Conservation (phyloP, 2,797 vertebrate species). For the Poeciliopsis presidionis region DNA sequence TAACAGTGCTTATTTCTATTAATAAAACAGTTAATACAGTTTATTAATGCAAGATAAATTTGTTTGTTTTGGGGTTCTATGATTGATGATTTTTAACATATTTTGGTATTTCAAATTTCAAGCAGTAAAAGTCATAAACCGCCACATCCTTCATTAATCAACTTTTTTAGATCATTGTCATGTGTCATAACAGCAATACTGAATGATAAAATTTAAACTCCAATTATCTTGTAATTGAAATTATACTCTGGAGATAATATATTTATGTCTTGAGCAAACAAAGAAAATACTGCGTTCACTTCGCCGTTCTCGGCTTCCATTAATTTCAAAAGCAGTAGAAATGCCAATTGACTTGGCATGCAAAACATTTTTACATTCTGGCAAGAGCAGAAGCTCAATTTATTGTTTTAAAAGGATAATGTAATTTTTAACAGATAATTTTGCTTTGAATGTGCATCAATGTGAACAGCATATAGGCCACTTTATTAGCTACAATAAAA, state of each 20-base stretch:
- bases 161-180: not conserved
- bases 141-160: not conserved
- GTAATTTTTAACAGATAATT: constrained; percentile 57
- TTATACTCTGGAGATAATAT: not conserved
- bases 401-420: constrained; percentile 85
- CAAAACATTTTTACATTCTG: constrained; percentile 88
- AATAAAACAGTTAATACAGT: not conserved
- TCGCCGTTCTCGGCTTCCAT: not conserved
- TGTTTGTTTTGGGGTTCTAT: not conserved
- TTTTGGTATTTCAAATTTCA: not conserved
- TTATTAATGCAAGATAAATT: not conserved
- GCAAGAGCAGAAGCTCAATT: constrained; percentile 84
- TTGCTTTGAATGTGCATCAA: constrained; percentile 25
- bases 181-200: not conserved
- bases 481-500: not conserved
- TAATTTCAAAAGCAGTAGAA: constrained; percentile 79
- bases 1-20: not conserved
- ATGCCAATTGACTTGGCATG: constrained; percentile 72
- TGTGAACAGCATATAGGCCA: constrained; percentile 2
- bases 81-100: not conserved
- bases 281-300: not conserved
- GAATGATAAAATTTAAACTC: not conserved
- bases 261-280: not conserved
- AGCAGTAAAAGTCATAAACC: not conserved
- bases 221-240: not conserved